phyloP scores from a whole-genome alignment of 2,888 invertebrate species.

The Trichopoda pennipes region DNA sequence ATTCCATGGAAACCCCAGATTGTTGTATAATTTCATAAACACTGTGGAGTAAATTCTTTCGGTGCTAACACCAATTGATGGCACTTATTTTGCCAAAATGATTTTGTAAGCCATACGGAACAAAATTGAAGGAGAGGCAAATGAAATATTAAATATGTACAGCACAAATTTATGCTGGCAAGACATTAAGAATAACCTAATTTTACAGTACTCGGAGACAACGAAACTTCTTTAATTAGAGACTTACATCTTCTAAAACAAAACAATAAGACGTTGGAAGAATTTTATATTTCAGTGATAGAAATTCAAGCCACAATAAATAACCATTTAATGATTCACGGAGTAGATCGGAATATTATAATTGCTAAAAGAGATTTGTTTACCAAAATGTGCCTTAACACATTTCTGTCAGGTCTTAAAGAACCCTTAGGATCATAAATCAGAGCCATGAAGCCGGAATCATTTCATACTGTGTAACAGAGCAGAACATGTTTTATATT shows the following conservation, averaged over 20 bases:
- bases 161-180: not conserved
- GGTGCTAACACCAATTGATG: too few relatives aligned
- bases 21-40: too few relatives aligned
- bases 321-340: constrained; percentile 4
- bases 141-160: not conserved
- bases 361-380: constrained; percentile 23
- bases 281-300: not conserved
- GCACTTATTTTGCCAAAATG: constrained; percentile 1
- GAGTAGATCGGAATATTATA: not conserved
- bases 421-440: too few relatives aligned
- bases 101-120: not conserved
- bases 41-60: not conserved
- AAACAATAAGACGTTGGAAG: not conserved
- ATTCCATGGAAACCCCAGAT: too few relatives aligned
- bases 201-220: too few relatives aligned
- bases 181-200: too few relatives aligned
- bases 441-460: constrained; percentile 14
- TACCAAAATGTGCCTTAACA: constrained; percentile 27
- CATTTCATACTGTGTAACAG: too few relatives aligned
- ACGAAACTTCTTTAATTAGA: too few relatives aligned
- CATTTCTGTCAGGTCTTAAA: not conserved
- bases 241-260: too few relatives aligned
- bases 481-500: constrained; percentile 4
- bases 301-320: not conserved
- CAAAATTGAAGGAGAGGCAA: not conserved